These are phyloP conservation scores for Branchipolynoe longqiensis DNA, from an alignment of 2,888 invertebrate genomes.

Conservation along the genomic window DNA sequence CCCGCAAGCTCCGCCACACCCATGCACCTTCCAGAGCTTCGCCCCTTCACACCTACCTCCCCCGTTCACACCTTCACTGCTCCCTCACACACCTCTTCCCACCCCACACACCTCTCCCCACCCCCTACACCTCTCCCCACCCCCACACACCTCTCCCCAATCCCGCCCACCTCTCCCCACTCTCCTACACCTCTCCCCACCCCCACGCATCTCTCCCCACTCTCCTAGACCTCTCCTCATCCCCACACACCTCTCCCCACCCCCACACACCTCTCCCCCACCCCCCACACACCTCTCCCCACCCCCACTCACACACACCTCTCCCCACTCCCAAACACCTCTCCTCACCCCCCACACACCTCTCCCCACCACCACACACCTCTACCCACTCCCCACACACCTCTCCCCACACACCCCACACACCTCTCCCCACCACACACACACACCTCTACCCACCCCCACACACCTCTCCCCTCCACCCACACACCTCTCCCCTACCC, in stretches of 20 bases:
- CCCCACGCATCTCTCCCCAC: not conserved
- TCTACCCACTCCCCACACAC: not conserved
- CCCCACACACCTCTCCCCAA: too few relatives aligned
- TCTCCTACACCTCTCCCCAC: not conserved
- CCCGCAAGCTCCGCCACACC: too few relatives aligned
- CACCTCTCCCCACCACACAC: not conserved
- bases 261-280: not conserved
- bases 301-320: too few relatives aligned
- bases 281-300: too few relatives aligned
- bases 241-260: not conserved
- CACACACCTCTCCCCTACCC: too few relatives aligned
- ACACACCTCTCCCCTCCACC: too few relatives aligned
- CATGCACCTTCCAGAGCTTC: too few relatives aligned
- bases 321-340: too few relatives aligned
- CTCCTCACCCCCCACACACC: too few relatives aligned
- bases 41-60: not conserved
- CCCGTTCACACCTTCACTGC: not conserved
- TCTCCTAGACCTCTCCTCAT: not conserved
- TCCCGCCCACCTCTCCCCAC: too few relatives aligned
- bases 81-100: not conserved
- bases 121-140: too few relatives aligned
- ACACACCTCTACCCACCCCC: not conserved
- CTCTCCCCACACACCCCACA: not conserved
- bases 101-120: too few relatives aligned
- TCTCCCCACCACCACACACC: not conserved